phyloP scores from a whole-genome alignment of 2,888 invertebrate species.

The Lasioglossum lativentre region DNA sequence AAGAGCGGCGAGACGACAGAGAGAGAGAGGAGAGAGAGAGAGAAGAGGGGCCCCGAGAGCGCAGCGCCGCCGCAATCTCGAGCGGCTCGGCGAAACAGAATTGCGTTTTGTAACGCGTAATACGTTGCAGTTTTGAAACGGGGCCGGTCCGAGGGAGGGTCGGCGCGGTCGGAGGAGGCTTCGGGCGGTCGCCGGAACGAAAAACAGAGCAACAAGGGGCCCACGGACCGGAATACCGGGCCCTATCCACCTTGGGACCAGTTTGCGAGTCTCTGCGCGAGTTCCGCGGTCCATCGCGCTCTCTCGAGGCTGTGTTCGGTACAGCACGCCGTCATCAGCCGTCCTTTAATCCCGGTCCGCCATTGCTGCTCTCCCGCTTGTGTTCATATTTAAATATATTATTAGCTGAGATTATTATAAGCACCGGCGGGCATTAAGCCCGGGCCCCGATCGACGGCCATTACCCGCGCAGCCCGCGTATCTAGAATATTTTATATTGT shows the following conservation, averaged over 20 bases:
- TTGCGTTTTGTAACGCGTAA: slow-evolving; percentile 53
- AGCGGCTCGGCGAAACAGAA: slow-evolving; percentile 47
- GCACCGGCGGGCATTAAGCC: slow-evolving; percentile 38
- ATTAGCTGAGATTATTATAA: slow-evolving; percentile 58
- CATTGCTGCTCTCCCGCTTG: not conserved
- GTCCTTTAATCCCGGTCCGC: slow-evolving; percentile 45
- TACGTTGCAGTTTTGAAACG: slow-evolving; percentile 48
- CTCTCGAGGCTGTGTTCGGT: slow-evolving; percentile 11
- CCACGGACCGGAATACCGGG: slow-evolving; percentile 41
- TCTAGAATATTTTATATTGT: slow-evolving; percentile 50
- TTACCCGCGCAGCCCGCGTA: slow-evolving; percentile 42
- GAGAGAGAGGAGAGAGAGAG: not conserved
- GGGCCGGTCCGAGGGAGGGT: slow-evolving; percentile 37
- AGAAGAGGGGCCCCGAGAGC: slow-evolving; percentile 16
- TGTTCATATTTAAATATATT: slow-evolving; percentile 54
- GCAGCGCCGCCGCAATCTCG: slow-evolving; percentile 22
- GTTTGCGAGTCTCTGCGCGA: slow-evolving; percentile 28
- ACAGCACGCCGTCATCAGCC: slow-evolving; percentile 28
- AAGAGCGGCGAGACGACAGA: not conserved
- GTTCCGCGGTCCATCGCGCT: slow-evolving; percentile 12
- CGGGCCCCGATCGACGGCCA: slow-evolving; percentile 48
- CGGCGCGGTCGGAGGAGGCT: slow-evolving; percentile 33
- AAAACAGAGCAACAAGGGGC: slow-evolving; percentile 53
- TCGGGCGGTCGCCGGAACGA: slow-evolving; percentile 59
- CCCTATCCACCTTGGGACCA: slow-evolving; percentile 30